These are phyloP conservation scores for Stigmatopora argus DNA, from an alignment of 2,113 vertebrate species.

Conservation along the genomic window DNA sequence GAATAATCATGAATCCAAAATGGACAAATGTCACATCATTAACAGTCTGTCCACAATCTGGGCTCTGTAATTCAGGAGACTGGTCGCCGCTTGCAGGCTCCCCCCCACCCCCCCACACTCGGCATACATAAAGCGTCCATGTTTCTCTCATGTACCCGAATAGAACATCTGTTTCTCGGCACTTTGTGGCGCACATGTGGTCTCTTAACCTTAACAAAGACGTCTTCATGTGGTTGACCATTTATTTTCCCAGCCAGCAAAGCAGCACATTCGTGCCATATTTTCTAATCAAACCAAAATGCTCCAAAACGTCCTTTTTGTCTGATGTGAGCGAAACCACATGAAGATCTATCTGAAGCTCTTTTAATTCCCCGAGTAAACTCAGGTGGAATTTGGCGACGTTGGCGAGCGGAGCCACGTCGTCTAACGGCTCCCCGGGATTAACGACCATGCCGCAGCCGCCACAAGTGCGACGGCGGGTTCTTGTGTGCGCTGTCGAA, in stretches of 20 bases:
- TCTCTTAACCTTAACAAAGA: slow-evolving; percentile 24
- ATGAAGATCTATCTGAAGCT: slow-evolving; percentile 2
- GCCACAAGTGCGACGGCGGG: slow-evolving; percentile 34
- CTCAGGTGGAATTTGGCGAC: slow-evolving; percentile 4
- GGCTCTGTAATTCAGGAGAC: slow-evolving; percentile 22
- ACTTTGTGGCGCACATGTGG: slow-evolving; percentile 29
- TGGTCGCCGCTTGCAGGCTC: slow-evolving; percentile 26
- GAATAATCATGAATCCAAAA: background rate
- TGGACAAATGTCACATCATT: slow-evolving; percentile 36
- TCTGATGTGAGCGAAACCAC: background rate
- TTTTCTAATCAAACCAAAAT: slow-evolving; percentile 20
- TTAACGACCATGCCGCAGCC: slow-evolving; percentile 49
- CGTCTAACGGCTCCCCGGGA: slow-evolving; percentile 45
- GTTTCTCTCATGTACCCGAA: slow-evolving; percentile 27
- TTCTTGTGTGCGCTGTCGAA: slow-evolving; percentile 2
- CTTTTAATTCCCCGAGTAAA: slow-evolving; percentile 2
- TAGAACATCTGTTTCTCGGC: slow-evolving; percentile 46
- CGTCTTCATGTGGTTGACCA: slow-evolving; percentile 28
- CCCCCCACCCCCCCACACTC: slow-evolving; percentile 15
- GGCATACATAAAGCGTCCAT: slow-evolving; percentile 19
- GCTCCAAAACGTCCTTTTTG: background rate
- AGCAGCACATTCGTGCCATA: slow-evolving; percentile 10
- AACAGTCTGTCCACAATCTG: background rate
- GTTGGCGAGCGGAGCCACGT: slow-evolving; percentile 33
- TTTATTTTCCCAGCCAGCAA: slow-evolving; percentile 23